A percentile compares a stretch with the other conserved stretches of the same genome.
Evolutionary conservation across 2,113 vertebrate species (phyloP).

Genomic region (Tamias sibiricus): DNA sequence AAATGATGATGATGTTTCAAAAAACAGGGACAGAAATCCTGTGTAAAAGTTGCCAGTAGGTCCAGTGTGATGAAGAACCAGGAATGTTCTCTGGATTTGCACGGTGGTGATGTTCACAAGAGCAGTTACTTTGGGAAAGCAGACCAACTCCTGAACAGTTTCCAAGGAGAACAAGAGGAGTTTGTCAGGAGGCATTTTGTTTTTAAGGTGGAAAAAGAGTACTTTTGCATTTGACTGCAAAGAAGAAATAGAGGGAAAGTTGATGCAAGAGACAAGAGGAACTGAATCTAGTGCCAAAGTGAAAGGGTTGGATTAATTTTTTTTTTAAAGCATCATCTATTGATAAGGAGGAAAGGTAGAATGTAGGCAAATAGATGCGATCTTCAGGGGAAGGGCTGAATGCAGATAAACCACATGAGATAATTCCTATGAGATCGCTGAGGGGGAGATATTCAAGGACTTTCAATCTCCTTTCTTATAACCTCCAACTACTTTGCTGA

Average conservation of each 20-base stretch:
- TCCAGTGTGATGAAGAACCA: background rate
- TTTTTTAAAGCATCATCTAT: background rate
- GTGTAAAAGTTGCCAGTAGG: background rate
- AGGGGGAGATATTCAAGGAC: background rate
- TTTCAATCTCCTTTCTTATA: background rate
- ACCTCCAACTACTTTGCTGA: background rate
- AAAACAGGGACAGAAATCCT: background rate
- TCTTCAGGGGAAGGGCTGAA: background rate
- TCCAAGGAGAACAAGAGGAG: background rate
- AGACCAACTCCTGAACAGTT: background rate
- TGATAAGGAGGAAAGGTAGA: background rate
- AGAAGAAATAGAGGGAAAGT: background rate
- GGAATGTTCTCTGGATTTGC: background rate
- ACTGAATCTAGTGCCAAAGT: background rate
- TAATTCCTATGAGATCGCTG: background rate
- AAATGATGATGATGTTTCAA: background rate
- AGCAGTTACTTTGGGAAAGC: background rate
- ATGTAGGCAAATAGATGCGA: background rate
- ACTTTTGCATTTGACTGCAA: background rate
- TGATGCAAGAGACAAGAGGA: background rate
- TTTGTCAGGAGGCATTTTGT: background rate
- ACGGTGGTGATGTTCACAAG: background rate
- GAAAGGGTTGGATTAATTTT: background rate
- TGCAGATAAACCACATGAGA: background rate
- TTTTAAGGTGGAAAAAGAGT: background rate